phyloP scores from a whole-genome alignment of 2,113 vertebrate species.

The Amphilophus citrinellus region DNA sequence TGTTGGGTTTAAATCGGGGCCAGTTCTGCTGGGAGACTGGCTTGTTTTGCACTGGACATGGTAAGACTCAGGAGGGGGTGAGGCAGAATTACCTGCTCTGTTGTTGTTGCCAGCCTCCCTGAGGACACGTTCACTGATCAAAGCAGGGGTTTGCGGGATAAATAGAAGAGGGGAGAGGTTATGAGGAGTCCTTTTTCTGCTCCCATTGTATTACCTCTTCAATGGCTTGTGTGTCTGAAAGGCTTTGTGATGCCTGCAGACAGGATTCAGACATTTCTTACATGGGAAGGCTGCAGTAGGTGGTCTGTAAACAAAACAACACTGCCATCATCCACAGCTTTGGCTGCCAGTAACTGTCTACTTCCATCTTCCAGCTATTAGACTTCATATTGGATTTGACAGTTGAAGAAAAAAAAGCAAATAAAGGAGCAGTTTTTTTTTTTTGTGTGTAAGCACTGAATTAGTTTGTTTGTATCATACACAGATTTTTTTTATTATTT shows the following conservation, averaged over 20 bases:
- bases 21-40: conserved; percentile 40
- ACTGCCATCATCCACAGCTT: conserved; percentile 25
- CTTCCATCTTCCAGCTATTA: background rate
- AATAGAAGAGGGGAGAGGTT: conserved; percentile 51
- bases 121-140: conserved; percentile 65
- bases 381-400: conserved; percentile 1
- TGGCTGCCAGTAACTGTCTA: conserved; percentile 4
- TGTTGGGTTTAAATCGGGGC: conserved; percentile 54
- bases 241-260: conserved; percentile 59
- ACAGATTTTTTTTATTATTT: background rate
- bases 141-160: conserved; percentile 65
- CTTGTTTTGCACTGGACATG: conserved; percentile 67
- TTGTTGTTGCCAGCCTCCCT: conserved; percentile 68
- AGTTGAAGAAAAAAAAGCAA: background rate
- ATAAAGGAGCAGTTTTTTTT: background rate
- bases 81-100: conserved; percentile 74
- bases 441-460: background rate
- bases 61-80: conserved; percentile 53
- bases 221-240: conserved; percentile 35
- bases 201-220: conserved; percentile 38
- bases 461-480: background rate
- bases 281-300: conserved; percentile 25
- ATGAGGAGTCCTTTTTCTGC: conserved; percentile 44
- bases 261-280: conserved; percentile 48
- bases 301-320: conserved; percentile 47